Conservation (phyloP, 2,797 vertebrate genomes). For the Agapornis canus region DNA sequence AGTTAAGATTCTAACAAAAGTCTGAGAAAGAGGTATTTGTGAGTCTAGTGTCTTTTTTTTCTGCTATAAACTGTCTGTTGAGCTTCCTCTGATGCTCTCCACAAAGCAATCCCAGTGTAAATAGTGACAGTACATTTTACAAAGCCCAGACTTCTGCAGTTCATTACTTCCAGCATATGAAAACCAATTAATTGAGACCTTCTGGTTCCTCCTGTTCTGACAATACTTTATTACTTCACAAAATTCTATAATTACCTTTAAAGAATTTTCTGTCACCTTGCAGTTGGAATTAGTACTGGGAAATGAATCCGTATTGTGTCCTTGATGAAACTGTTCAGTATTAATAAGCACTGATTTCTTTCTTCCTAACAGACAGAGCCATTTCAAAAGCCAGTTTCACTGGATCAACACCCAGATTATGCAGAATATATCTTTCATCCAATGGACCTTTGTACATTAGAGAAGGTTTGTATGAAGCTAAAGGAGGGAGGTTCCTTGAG, state of each 20-base stretch:
- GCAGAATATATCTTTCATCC: conserved; percentile 98
- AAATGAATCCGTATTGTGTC: neutral
- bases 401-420: conserved; percentile 98
- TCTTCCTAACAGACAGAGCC: conserved; percentile 88
- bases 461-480: conserved; percentile 87
- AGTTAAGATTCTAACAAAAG: neutral
- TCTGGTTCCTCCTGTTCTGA: neutral
- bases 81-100: neutral
- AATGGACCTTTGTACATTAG: conserved; percentile 97
- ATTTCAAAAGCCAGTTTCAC: conserved; percentile 96
- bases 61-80: neutral
- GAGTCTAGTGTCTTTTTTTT: neutral
- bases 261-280: neutral
- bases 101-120: neutral
- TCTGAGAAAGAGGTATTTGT: neutral
- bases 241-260: neutral
- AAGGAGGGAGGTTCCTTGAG: neutral
- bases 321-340: neutral
- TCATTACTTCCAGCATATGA: neutral
- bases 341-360: neutral
- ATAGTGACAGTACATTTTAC: neutral
- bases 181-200: neutral
- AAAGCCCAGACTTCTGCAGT: neutral
- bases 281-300: neutral
- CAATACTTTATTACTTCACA: neutral